phyloP scores from a whole-genome alignment of 2,797 vertebrate genomes.

The Phrynocephalus vlangalii region DNA sequence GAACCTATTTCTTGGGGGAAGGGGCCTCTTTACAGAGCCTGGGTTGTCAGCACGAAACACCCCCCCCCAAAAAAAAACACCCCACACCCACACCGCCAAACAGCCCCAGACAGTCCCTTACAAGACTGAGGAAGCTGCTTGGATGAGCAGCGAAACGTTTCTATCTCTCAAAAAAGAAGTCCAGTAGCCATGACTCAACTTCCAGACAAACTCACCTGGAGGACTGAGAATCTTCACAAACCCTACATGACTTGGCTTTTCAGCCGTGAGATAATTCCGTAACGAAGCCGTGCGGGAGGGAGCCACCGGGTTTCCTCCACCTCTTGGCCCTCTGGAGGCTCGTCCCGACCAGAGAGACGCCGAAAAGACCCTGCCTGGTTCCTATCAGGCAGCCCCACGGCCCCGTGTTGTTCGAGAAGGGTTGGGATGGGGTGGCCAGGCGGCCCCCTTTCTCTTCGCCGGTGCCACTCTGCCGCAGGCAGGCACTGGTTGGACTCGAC shows the following conservation, averaged over 20 bases:
- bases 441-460: accelerated
- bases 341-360: neutral
- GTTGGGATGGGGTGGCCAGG: neutral
- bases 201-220: too few species aligned
- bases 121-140: too few species aligned
- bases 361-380: conserved; percentile 25
- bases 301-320: neutral
- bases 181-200: too few species aligned
- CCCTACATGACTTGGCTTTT: neutral
- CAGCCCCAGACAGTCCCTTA: too few species aligned
- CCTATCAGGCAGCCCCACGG: conserved; percentile 2
- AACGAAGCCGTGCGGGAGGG: conserved; percentile 29
- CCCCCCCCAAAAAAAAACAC: too few species aligned
- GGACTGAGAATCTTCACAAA: too few species aligned
- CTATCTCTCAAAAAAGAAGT: too few species aligned
- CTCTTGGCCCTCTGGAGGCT: conserved; percentile 46
- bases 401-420: neutral
- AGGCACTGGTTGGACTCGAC: too few species aligned
- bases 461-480: accelerated
- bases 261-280: conserved; percentile 49
- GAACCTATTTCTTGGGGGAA: accelerated
- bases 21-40: accelerated
- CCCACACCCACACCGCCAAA: too few species aligned
- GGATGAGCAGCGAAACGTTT: too few species aligned
- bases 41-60: neutral